Evolutionary conservation across 1,140 invertebrate genomes (phyloP).

Genomic region (Mizuhopecten yessoensis): DNA sequence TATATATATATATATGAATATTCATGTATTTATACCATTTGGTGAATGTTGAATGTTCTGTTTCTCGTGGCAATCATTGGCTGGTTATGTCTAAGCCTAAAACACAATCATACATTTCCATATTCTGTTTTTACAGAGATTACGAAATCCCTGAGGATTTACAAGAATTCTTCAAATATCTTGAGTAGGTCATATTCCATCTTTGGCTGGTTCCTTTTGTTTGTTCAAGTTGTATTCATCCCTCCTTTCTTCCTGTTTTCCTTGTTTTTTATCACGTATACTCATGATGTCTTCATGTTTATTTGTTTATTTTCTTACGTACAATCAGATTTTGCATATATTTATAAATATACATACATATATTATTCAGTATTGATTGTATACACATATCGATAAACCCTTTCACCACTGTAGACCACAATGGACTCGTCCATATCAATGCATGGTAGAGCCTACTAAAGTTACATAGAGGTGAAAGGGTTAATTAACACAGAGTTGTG

Average conservation of each 20-base stretch:
- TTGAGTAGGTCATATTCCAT: conserved; percentile 69
- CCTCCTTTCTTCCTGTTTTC: conserved; percentile 28
- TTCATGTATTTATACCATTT: neutral
- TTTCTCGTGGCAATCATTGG: neutral
- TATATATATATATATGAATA: neutral
- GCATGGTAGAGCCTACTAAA: too few species aligned
- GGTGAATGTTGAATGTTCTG: neutral
- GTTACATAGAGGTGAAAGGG: too few species aligned
- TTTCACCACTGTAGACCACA: too few species aligned
- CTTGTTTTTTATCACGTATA: conserved; percentile 48
- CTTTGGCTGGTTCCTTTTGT: neutral
- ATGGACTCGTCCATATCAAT: too few species aligned
- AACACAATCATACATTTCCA: neutral
- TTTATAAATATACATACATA: neutral
- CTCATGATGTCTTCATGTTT: neutral
- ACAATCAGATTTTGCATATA: conserved; percentile 28
- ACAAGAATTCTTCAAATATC: conserved; percentile 72
- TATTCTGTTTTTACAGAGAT: conserved; percentile 60
- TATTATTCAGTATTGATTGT: neutral
- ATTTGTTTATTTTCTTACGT: conserved; percentile 29
- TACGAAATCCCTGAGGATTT: conserved; percentile 68
- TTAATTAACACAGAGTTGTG: neutral
- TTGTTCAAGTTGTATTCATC: conserved; percentile 22
- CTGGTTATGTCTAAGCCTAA: neutral
- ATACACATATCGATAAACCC: neutral